A percentile compares a stretch with the other conserved stretches of the same genome.
Conservation (phyloP, 2,113 vertebrate genomes). For the Phodopus roborovskii region DNA sequence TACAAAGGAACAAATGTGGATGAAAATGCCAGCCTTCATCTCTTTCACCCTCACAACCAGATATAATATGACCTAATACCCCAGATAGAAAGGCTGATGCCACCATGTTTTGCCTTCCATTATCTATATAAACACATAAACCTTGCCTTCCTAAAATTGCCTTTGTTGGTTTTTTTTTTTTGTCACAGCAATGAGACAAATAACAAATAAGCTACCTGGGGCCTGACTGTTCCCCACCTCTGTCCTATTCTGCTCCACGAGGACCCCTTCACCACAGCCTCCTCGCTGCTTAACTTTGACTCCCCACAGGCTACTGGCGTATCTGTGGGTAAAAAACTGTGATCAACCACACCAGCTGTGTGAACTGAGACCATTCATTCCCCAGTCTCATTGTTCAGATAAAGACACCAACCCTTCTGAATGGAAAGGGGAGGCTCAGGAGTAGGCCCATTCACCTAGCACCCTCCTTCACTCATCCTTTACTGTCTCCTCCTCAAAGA, state of each 20-base stretch:
- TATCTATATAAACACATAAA: background rate
- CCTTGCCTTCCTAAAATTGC: background rate
- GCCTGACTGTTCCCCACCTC: background rate
- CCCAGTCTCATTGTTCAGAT: background rate
- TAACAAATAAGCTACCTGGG: background rate
- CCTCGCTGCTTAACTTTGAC: background rate
- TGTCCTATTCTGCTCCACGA: background rate
- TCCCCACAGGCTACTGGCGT: background rate
- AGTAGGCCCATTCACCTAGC: background rate
- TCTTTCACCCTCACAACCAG: background rate
- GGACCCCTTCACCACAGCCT: background rate
- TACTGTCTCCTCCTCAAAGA: background rate
- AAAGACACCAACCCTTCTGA: background rate
- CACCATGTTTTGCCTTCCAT: background rate
- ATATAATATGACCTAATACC: background rate
- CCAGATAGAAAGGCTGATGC: background rate
- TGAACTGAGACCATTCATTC: background rate
- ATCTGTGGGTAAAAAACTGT: background rate
- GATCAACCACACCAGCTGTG: background rate
- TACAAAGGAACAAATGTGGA: background rate
- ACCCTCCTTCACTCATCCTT: fast-evolving
- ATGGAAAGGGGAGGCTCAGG: background rate
- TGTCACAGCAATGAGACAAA: background rate
- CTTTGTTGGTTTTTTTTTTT: background rate
- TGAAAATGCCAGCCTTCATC: background rate